A percentile compares a stretch with the other conserved stretches of the same genome.
Evolutionary conservation across 2,113 vertebrate genomes (phyloP).

Genomic region (Uria aalge): DNA sequence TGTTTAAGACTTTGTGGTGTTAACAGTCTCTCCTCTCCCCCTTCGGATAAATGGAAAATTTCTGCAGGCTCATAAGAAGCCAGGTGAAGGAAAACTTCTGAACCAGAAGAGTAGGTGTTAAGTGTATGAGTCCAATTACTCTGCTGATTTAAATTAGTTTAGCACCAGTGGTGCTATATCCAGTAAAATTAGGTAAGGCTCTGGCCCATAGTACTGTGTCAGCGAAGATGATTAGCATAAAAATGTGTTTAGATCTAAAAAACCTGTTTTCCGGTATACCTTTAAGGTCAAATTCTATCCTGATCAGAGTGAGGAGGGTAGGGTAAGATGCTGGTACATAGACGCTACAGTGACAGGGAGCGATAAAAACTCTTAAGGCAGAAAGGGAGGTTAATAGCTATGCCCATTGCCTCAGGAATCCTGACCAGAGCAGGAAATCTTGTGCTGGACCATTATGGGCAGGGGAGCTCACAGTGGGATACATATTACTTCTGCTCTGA

Average conservation of each 20-base stretch:
- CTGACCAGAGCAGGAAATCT: neutral
- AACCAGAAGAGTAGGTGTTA: constrained; percentile 25
- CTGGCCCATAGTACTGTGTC: neutral
- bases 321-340: neutral
- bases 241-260: neutral
- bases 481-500: neutral
- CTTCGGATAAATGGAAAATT: constrained; percentile 10
- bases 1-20: constrained; percentile 16
- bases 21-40: neutral
- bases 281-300: neutral
- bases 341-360: neutral
- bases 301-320: neutral
- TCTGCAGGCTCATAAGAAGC: neutral
- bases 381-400: neutral
- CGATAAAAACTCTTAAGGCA: neutral
- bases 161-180: neutral
- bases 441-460: neutral
- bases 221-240: neutral
- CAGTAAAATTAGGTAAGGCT: constrained; percentile 14
- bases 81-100: constrained; percentile 44
- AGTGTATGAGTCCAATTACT: neutral
- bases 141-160: constrained; percentile 32
- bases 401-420: neutral
- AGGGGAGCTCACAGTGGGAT: neutral
- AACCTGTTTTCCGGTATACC: neutral